Base-by-base conservation (phyloP, 2,113 vertebrate genomes). In the Arizona elegans region DNA sequence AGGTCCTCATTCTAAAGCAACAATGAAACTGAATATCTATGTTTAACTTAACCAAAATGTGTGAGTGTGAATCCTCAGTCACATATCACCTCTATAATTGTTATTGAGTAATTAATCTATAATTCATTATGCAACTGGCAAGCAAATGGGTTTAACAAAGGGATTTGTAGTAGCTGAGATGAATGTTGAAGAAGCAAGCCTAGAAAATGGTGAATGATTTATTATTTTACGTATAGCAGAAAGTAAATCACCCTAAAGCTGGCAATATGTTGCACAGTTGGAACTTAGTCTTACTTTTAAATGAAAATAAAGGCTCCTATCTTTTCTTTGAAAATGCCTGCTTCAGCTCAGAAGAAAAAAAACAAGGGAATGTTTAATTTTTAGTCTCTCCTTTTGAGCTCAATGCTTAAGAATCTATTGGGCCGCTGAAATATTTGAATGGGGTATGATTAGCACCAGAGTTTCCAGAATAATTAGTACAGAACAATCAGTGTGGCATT, bases 101-200 rank as follows among this genome's bases (percentile, higher is more conserved):
- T 90, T 95, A 55, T 17, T 93, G 94, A 96, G 93, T 94, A 96
- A 96, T 96, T 96, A 95, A 96, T 94, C 91, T 95, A 89, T 95
- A 96, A 95, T 96, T 95, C 93, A 93, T 85, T 91, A 58, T 93
- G 91, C 85, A 95, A 95, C 90, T 92, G 91, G 92, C 54, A 94
- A 95, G 59, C 9, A 96, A 94, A 96, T 90, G 94, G 15, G 23
- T 95, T 95, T 94, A 95, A 95, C 87, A 94, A 93, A 95, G 54
- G 94, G 94, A 93, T 94, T 94, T 91, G 29, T 47, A 94, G 33
- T 94, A 92, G 91, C 62, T 87, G 91, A 94, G 93, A 94, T 92
- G 93, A 90, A 92, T 92, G 93, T 94, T 90, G 88, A 94, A 92
- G 58, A 92, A 94, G 93, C 58, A 53, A 91, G 91, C 93, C 95